phyloP scores from a whole-genome alignment of 2,797 vertebrate species.

The Gastrophryne carolinensis region DNA sequence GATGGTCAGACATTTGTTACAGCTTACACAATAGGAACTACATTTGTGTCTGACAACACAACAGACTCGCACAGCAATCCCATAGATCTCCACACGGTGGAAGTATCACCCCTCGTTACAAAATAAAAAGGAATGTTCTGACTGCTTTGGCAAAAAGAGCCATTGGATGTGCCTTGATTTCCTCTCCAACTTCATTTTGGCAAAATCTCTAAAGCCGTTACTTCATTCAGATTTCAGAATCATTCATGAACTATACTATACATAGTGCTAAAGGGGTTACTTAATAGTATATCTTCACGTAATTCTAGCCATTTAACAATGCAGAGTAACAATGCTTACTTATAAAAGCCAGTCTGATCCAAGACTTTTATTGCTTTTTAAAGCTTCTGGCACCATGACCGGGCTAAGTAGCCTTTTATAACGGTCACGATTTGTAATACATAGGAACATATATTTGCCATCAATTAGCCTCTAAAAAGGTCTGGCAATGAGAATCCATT shows the following conservation, averaged over 20 bases:
- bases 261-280: background rate
- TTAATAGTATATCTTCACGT: no score
- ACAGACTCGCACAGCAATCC: background rate
- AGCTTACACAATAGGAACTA: background rate
- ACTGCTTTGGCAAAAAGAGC: conserved; percentile 26
- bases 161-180: background rate
- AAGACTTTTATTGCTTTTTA: no score
- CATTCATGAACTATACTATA: background rate
- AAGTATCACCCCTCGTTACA: background rate
- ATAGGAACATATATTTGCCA: no score
- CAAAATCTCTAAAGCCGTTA: conserved; percentile 23
- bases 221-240: background rate
- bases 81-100: background rate
- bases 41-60: conserved; percentile 6
- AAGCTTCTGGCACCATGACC: no score
- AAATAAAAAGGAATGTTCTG: conserved; percentile 17
- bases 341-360: no score
- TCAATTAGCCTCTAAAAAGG: no score
- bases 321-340: no score
- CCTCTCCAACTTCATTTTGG: background rate
- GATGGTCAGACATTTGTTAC: background rate
- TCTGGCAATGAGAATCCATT: no score
- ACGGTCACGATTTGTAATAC: no score
- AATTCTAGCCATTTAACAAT: no score
- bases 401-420: no score